Base-by-base conservation (phyloP, 2,797 vertebrate species). In the Acanthornis magna region DNA sequence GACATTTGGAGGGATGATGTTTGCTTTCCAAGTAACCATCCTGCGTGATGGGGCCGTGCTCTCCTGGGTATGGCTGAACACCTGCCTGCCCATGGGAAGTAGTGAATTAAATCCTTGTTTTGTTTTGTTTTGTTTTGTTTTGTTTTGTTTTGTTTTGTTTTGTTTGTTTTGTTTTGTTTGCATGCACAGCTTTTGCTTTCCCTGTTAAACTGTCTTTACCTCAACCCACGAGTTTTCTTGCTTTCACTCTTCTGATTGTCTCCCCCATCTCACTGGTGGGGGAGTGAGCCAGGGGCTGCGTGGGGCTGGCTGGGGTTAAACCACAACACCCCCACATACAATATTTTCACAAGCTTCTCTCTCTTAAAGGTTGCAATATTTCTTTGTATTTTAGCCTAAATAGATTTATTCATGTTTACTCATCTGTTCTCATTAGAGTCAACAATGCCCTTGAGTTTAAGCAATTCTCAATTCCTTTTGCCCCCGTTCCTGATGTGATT, bases 231-330 rank as follows among this genome's bases (percentile, higher is more conserved):
- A 53, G 7, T 32, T 47, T 77, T 42, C 25, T 34, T 32, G 53
- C 15, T 58, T 65, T 53, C 34, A 53, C 3, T 43, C 21, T 65
- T 58, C 21, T 22, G 13, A 58, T 65, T 47, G 38, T 65, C 38
- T 72, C 51, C n/a, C 38, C 60, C n/a, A 7, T 20, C 13, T 34
- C 27, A 34, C 30, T 40, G 38, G 18, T 20, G 13, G 30, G 29
- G 10, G 36, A 53, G 58, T 20, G 7, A 66, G 15, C 4, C 8
- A 32, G 45, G 0, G 3, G 13, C 21, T 40, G 25, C 0, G 0
- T 38, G 29, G 10, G 20, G 14, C 65, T 40, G 38, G 6, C 13
- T 58, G 26, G 10, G 51, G 18, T 58, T 47, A 53, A 72, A 60
- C n/a, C 51, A 71, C 10, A 18, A 40, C 9, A 53, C 2, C 1